A percentile compares a stretch with the other conserved stretches of the same genome.
Conservation (phyloP, 1,140 invertebrate species). For the Zaprionus ornatus region DNA sequence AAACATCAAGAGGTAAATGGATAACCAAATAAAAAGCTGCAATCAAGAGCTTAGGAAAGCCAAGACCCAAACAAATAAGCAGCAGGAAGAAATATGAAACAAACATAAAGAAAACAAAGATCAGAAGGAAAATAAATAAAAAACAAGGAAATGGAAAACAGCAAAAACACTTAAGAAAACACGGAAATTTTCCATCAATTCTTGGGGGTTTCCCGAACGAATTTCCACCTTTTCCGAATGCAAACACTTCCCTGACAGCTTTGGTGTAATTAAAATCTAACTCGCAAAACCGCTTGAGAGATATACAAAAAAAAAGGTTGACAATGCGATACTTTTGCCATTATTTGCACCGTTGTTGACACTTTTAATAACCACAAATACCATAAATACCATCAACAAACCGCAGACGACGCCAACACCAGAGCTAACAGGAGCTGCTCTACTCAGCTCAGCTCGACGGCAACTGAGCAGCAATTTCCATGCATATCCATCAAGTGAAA, state of each 20-base stretch:
- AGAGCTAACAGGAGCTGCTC: neutral
- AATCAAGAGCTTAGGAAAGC: neutral
- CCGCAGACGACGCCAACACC: conserved; percentile 53
- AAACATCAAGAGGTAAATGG: neutral
- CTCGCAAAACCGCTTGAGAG: conserved; percentile 8
- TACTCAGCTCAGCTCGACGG: neutral
- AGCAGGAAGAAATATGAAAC: neutral
- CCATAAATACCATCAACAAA: conserved; percentile 67
- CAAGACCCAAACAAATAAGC: neutral
- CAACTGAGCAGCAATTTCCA: conserved; percentile 62
- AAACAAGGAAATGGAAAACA: neutral
- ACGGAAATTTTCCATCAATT: neutral
- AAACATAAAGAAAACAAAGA: neutral
- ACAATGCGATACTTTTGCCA: conserved; percentile 40
- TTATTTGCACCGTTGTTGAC: conserved; percentile 75
- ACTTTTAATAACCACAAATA: conserved; percentile 75
- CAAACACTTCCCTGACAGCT: conserved; percentile 20
- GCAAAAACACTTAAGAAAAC: neutral
- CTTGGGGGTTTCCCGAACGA: neutral
- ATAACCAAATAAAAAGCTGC: neutral
- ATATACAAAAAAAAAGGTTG: neutral
- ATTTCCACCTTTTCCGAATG: neutral
- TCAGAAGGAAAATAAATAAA: neutral
- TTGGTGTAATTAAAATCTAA: conserved; percentile 32
- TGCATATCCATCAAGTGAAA: conserved; percentile 77